phyloP scores from a whole-genome alignment of 1,140 invertebrate species.

The Zaprionus camerounensis region DNA sequence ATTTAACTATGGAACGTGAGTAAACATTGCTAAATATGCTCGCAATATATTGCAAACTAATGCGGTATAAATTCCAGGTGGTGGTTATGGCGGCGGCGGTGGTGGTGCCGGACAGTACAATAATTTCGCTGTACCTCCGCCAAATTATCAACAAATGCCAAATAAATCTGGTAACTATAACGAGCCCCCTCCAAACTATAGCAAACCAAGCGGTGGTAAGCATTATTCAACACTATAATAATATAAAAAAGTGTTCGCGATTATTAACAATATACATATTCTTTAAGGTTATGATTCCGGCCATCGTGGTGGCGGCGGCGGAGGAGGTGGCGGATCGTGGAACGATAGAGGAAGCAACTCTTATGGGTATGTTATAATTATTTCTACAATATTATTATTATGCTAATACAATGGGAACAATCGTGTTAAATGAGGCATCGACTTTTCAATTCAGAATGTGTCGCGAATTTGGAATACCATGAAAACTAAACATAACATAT shows the following conservation, averaged over 20 bases:
- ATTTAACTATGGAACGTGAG: constrained; percentile 69
- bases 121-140: constrained; percentile 80
- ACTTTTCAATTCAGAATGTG: constrained; percentile 28
- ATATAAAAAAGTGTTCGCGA: constrained; percentile 7
- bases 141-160: constrained; percentile 80
- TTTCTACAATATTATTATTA: constrained; percentile 62
- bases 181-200: constrained; percentile 81
- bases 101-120: constrained; percentile 78
- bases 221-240: not conserved
- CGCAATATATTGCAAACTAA: not conserved
- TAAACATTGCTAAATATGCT: constrained; percentile 2
- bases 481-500: constrained; percentile 8
- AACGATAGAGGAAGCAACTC: constrained; percentile 82
- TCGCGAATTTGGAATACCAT: constrained; percentile 22
- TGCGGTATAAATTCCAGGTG: constrained; percentile 45
- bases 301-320: constrained; percentile 82
- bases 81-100: constrained; percentile 72
- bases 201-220: constrained; percentile 74
- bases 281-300: constrained; percentile 83
- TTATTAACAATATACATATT: constrained; percentile 28
- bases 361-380: constrained; percentile 85
- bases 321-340: constrained; percentile 78
- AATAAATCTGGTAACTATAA: constrained; percentile 77
- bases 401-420: constrained; percentile 16
- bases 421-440: constrained; percentile 16